phyloP scores from a whole-genome alignment of 2,888 invertebrate genomes.

The Sinotaia quadrata region DNA sequence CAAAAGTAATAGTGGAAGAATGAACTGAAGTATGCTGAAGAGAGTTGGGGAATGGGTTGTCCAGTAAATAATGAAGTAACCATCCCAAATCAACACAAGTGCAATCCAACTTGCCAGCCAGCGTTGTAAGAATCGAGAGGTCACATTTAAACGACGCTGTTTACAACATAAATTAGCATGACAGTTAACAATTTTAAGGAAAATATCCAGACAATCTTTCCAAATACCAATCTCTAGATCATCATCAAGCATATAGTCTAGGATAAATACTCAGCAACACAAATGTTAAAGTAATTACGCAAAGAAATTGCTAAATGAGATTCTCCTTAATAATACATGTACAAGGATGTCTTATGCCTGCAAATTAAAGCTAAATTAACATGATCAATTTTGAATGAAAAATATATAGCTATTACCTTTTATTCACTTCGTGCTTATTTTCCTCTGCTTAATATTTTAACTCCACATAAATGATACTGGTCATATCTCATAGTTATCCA shows the following conservation, averaged over 20 bases:
- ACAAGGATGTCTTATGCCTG: no score
- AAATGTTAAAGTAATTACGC: no score
- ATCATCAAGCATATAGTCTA: not conserved
- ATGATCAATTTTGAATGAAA: no score
- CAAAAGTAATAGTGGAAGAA: constrained; percentile 70
- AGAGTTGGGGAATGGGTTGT: constrained; percentile 66
- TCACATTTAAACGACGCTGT: constrained; percentile 69
- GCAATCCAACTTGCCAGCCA: constrained; percentile 72
- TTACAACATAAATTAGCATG: no score
- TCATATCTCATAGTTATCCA: no score
- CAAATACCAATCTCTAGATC: not conserved
- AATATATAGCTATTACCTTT: no score
- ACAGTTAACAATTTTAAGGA: not conserved
- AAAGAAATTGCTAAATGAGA: not conserved
- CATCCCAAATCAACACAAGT: constrained; percentile 70
- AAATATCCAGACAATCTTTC: not conserved
- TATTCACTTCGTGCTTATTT: no score
- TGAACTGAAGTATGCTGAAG: constrained; percentile 68
- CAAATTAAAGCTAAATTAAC: no score
- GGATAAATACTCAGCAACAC: no score
- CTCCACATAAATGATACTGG: no score
- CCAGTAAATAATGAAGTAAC: constrained; percentile 70
- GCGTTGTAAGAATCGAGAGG: constrained; percentile 71
- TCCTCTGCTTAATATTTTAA: no score
- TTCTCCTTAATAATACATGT: not conserved